A percentile compares a stretch with the other conserved stretches of the same genome.
Evolutionary conservation across 2,113 vertebrate species (phyloP).

Genomic region (Cricetomys ansorgei): DNA sequence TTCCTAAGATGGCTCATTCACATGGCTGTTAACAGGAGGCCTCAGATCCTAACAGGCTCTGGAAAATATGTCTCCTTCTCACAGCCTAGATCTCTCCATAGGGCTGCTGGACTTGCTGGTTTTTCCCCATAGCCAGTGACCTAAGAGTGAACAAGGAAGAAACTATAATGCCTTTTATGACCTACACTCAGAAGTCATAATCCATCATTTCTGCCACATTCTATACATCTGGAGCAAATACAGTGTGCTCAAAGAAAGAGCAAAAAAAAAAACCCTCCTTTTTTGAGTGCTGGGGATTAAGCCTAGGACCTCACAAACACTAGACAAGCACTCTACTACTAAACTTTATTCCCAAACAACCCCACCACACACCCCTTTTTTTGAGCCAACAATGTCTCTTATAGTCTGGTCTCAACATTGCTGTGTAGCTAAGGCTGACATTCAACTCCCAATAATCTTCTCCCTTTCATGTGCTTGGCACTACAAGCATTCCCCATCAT

Average conservation of each 20-base stretch:
- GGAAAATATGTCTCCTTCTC: background rate
- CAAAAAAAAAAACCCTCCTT: background rate
- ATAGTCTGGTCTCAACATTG: background rate
- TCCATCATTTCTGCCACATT: conserved; percentile 66
- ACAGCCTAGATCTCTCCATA: conserved; percentile 54
- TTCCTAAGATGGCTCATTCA: conserved; percentile 4
- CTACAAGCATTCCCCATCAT: background rate
- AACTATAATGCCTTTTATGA: conserved; percentile 60
- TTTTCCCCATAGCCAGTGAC: conserved; percentile 26
- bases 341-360: background rate
- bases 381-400: background rate
- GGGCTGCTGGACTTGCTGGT: background rate
- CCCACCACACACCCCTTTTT: background rate
- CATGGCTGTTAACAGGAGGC: conserved; percentile 14
- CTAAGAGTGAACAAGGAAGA: background rate
- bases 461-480: background rate
- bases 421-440: background rate
- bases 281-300: background rate
- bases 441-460: background rate
- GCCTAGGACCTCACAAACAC: background rate
- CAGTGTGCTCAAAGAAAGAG: background rate
- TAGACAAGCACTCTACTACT: background rate
- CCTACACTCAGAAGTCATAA: conserved; percentile 72
- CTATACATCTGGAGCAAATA: background rate
- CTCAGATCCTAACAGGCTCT: background rate